Evolutionary conservation across 2,888 invertebrate genomes (phyloP), one percentile per base, ranked within the genome.

Genomic region (Euzophera pinguis): DNA sequence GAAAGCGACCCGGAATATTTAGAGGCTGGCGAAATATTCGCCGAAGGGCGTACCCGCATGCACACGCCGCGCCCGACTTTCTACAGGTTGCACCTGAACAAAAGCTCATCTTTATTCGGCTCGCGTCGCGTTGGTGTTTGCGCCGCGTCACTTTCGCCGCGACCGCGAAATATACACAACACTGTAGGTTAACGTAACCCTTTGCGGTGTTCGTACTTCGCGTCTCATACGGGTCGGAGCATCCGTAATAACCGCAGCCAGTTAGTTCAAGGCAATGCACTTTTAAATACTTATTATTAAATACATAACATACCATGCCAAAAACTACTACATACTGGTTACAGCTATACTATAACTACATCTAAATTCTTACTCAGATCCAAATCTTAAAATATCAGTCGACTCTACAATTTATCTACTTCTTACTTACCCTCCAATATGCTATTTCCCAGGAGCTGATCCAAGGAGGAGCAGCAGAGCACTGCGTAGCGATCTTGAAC

Each of bases 401-500:
- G 22, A 22, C 22, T 22, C 22, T 22, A 22, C 22, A 22, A 22
- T 5, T 5, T 22, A 22, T 3, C 2, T 22, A 22, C 22, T 22
- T 22, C 22, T 22, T 3, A 22, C 22, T 14, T 50, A 47, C 10
- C 32, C 16, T 47, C 13, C 8, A 34, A 34, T 9, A 32, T 7
- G 8, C 32, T 32, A 6, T 29, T 7, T 7, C 29, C 37, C 78
- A 93, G 83, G 96, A 97, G 84, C 92, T 94, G 61, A 92, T 94
- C 72, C 95, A 95, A 82, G 94, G 94, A 22, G 97, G 97, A 47
- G 96, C 96, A 1, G 92, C 94, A 27, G 97, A 97, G 83, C 96
- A 96, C 78, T 97, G 97, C 73, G 78, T 97, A 59, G 97, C 96
- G 1, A 91, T 97, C 60, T 89, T 97, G 50, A 97, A 97, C 87